These are phyloP conservation scores for Epirrita christyi DNA, from an alignment of 2,888 invertebrate genomes.

Conservation along the genomic window DNA sequence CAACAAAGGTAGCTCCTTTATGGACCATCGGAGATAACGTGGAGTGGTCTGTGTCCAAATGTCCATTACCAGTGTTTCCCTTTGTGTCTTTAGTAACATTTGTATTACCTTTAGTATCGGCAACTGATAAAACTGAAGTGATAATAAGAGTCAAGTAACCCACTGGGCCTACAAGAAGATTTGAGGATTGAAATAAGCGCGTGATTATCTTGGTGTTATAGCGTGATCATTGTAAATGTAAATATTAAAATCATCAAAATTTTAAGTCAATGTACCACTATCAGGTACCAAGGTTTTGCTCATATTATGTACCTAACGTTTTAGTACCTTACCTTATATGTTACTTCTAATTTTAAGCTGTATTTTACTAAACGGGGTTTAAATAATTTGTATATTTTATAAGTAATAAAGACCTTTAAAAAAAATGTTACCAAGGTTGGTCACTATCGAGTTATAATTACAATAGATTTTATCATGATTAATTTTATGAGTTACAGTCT, in stretches of 20 bases:
- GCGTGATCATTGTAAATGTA: conserved; percentile 22
- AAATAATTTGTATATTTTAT: too few species aligned
- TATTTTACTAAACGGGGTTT: too few species aligned
- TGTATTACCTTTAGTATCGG: conserved; percentile 22
- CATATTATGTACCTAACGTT: too few species aligned
- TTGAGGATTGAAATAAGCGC: background rate
- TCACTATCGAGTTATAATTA: too few species aligned
- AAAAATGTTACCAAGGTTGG: too few species aligned
- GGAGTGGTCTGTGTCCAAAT: conserved; percentile 60
- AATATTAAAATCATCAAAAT: conserved; percentile 34
- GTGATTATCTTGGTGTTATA: conserved; percentile 5
- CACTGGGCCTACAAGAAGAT: background rate
- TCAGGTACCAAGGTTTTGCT: too few species aligned
- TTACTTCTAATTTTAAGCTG: too few species aligned
- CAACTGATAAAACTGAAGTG: conserved; percentile 20
- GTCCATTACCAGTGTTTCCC: conserved; percentile 72
- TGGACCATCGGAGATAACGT: conserved; percentile 69
- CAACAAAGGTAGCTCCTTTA: conserved; percentile 73
- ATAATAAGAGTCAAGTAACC: conserved; percentile 8
- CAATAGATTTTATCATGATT: conserved; percentile 44
- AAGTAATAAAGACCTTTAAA: too few species aligned
- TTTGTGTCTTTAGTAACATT: conserved; percentile 57
- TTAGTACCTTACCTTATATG: too few species aligned
- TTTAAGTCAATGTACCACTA: conserved; percentile 35
- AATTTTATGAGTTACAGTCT: conserved; percentile 37